Base-by-base conservation (phyloP, 1,140 invertebrate species). In the Hestina assimilis region DNA sequence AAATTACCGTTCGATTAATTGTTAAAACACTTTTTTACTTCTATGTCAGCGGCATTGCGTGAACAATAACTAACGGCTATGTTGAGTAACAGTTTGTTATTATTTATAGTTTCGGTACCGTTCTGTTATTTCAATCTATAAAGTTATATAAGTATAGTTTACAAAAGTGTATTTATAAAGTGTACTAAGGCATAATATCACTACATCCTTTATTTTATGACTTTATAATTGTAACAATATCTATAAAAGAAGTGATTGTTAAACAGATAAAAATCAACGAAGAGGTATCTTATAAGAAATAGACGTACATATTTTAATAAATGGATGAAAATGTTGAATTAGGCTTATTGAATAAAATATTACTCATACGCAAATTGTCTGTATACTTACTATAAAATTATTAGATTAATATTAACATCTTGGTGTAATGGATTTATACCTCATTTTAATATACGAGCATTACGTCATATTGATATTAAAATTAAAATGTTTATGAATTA, bases 301-400 rank as follows among this genome's bases (percentile, higher is more conserved):
- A 63, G 50, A 67, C 64, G 54, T 69, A 71, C 51, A 72, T 82
- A 84, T 83, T 83, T 85, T 83, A 68, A 72, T 83, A 85, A 73
- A 71, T 60, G 53, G 50, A 71, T 77, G 71, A 59, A 68, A 78
- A 66, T 69, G 72, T 72, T 75, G 65, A 71, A 77, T 69, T 76
- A 63, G 72, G 74, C 76, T 82, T 82, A 75, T 70, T 66, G 48
- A 70, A 69, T 67, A 52, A 52, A 69, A 69, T 69, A 59, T 74
- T 72, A 83, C 56, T 76, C 68, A 59, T 74, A 72, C 54, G 66
- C 66, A 66, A 75, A 66, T 71, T 58, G 65, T 72, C 61, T 79
- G 70, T 63, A 69, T 58, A 69, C 65, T 65, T 58, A 69, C 63
- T 65, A 63, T 62, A 75, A 67, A 69, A 71, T 56, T 52, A 50